A percentile compares a stretch with the other conserved stretches of the same genome.
Evolutionary conservation across 1,140 invertebrate species (phyloP).

Genomic region (Acromyrmex echinatior): DNA sequence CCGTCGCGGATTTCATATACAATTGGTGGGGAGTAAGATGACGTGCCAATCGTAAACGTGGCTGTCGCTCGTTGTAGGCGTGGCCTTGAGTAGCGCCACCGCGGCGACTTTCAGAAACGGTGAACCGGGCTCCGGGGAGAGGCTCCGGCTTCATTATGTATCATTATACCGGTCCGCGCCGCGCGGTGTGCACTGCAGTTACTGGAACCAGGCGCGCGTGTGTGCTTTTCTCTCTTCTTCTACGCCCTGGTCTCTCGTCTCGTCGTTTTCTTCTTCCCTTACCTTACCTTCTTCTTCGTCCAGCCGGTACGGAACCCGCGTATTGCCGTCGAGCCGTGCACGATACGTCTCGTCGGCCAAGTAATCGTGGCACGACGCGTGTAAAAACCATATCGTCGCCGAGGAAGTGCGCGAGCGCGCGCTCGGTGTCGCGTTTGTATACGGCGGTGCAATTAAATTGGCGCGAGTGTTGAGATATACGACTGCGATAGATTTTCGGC

Average conservation of each 20-base stretch:
- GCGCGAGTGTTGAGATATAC: slow-evolving; percentile 63
- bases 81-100: slow-evolving; percentile 77
- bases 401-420: slow-evolving; percentile 61
- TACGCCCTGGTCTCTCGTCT: slow-evolving; percentile 50
- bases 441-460: slow-evolving; percentile 71
- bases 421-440: slow-evolving; percentile 38
- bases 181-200: slow-evolving; percentile 86
- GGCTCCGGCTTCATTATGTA: slow-evolving; percentile 87
- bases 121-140: slow-evolving; percentile 83
- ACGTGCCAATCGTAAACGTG: slow-evolving; percentile 72
- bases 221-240: slow-evolving; percentile 79
- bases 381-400: slow-evolving; percentile 67
- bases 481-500: slow-evolving; percentile 43
- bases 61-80: slow-evolving; percentile 66
- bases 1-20: slow-evolving; percentile 44
- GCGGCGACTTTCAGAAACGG: slow-evolving; percentile 76
- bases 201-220: slow-evolving; percentile 85
- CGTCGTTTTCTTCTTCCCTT: slow-evolving; percentile 64
- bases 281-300: slow-evolving; percentile 53
- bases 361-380: slow-evolving; percentile 69
- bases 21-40: slow-evolving; percentile 46
- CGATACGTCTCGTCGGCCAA: slow-evolving; percentile 63
- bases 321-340: slow-evolving; percentile 45
- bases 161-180: slow-evolving; percentile 87
- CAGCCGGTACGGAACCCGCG: slow-evolving; percentile 44